Evolutionary conservation across 2,797 vertebrate genomes (phyloP), one percentile per base, ranked within the genome.

Genomic region (Neosalanx taihuensis): DNA sequence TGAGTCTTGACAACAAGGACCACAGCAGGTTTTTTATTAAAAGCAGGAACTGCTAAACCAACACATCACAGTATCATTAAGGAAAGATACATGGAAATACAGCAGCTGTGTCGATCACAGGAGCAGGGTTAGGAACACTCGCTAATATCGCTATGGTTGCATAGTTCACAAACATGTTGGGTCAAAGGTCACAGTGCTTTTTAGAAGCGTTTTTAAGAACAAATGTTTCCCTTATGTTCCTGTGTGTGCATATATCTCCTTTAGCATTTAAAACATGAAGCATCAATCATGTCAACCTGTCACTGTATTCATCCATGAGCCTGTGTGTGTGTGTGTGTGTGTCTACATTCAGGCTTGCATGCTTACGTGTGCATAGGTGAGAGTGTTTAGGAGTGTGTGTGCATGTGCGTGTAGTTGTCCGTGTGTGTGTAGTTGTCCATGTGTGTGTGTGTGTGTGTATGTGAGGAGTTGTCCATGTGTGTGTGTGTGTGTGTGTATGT

Each of bases 401-500:
- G 57, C 1, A 10, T 0, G 57, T 9, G 57, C 10, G 41, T 30
- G 33, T 35, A 35, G 33, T 35, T 57, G 51, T 26, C 56, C 5
- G 18, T 61, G 58, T 12, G 58, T 7, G 23, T 1, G 58, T 9
- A 56, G 59, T n/a, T n/a, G n/a, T n/a, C n/a, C n/a, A n/a, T n/a
- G n/a, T n/a, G 68, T 41, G 67, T 41, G 56, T 26, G n/a, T 69
- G 67, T 30, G 51, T 17, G 51, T 33, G n/a, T 57, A 53, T 58
- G 51, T 58, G 6, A 0, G 17, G 37, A 18, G 15, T 13, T 70
- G 57, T 61, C 35, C 31, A 3, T 68, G 51, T 68, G 26, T 68
- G 66, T 57, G 51, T 68, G 66, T 57, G 49, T 56, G 51, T 33
- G 26, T 56, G 51, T 57, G 49, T 68, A 29, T 57, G 66, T 57